A percentile compares a stretch with the other conserved stretches of the same genome.
Conservation (phyloP, 2,113 vertebrate species). For the Labeo catla region DNA sequence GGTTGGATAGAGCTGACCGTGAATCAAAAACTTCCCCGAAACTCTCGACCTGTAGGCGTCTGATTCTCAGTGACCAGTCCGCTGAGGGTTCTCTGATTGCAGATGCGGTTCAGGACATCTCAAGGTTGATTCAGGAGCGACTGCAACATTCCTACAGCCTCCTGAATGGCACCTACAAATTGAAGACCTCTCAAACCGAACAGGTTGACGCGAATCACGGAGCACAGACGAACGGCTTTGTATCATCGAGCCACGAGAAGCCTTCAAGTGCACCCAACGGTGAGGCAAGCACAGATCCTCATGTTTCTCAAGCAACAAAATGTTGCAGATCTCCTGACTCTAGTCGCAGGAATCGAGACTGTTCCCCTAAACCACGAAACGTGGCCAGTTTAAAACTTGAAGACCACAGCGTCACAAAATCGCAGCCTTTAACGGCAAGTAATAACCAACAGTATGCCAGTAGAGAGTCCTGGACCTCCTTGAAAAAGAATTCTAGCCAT, state of each 20-base stretch:
- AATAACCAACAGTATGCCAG: constrained; percentile 67
- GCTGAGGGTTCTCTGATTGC: constrained; percentile 74
- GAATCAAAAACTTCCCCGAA: constrained; percentile 78
- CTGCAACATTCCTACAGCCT: constrained; percentile 74
- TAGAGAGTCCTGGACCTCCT: constrained; percentile 61
- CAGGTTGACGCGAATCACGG: constrained; percentile 64
- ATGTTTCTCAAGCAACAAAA: constrained; percentile 76
- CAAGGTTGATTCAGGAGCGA: constrained; percentile 80
- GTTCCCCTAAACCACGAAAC: constrained; percentile 70
- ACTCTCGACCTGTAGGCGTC: constrained; percentile 83
- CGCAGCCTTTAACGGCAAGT: constrained; percentile 65
- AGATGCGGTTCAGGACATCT: constrained; percentile 79
- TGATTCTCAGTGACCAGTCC: constrained; percentile 75
- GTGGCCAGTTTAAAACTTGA: constrained; percentile 81
- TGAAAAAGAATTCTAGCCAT: constrained; percentile 36
- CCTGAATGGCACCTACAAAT: constrained; percentile 66
- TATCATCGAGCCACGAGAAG: constrained; percentile 55
- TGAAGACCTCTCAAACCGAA: constrained; percentile 41
- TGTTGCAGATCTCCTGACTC: constrained; percentile 63
- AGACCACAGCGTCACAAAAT: constrained; percentile 73
- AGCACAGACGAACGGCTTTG: constrained; percentile 59
- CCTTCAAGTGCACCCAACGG: constrained; percentile 66
- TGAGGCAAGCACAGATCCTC: constrained; percentile 66
- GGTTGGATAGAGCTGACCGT: constrained; percentile 57
- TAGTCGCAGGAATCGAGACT: constrained; percentile 59